Conservation (phyloP, 2,888 invertebrate genomes). For the Ferrisia virgata region DNA sequence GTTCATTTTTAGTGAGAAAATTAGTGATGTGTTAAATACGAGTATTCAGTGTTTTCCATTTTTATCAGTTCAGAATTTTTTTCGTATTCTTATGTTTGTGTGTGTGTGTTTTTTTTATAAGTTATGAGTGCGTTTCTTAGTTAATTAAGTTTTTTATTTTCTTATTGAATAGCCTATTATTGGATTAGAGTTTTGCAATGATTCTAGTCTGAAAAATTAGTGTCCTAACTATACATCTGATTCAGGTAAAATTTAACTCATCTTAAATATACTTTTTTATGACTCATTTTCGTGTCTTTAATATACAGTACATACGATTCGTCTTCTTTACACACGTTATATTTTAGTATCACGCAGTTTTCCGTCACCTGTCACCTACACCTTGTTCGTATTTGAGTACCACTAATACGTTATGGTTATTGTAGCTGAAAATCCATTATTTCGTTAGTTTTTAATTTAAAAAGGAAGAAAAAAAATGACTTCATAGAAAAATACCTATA, state of each 20-base stretch:
- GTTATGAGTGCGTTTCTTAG: not conserved
- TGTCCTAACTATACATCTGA: not conserved
- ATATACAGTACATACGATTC: not conserved
- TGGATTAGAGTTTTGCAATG: not conserved
- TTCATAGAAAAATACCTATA: not conserved
- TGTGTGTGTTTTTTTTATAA: not conserved
- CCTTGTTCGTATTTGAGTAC: not conserved
- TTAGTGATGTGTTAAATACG: not conserved
- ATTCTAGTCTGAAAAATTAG: not conserved
- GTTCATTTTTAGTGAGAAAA: not conserved
- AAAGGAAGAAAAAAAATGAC: not conserved
- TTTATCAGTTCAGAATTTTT: not conserved
- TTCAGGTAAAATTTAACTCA: not conserved
- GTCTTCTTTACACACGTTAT: not conserved
- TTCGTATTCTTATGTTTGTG: not conserved
- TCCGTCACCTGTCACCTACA: not conserved
- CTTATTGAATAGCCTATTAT: not conserved
- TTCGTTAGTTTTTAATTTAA: slow-evolving; percentile 16
- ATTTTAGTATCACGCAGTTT: not conserved
- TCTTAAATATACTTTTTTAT: not conserved
- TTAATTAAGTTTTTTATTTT: not conserved
- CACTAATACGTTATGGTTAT: not conserved
- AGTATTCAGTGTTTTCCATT: not conserved
- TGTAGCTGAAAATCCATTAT: not conserved
- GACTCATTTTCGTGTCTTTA: not conserved